phyloP scores from a whole-genome alignment of 2,888 invertebrate genomes.

The Adelognathus sp. region DNA sequence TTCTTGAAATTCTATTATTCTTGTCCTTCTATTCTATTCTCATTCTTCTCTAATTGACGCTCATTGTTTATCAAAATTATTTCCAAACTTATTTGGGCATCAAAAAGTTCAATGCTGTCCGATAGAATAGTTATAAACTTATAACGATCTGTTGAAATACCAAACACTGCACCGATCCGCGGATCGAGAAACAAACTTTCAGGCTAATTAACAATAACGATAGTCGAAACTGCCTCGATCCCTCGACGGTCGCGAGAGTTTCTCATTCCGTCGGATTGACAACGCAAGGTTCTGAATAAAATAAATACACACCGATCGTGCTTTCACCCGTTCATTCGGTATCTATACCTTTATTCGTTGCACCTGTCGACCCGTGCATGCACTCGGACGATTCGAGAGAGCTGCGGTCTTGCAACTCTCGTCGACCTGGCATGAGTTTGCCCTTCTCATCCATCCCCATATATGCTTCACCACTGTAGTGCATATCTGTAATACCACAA shows the following conservation, averaged over 20 bases:
- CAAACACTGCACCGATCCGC: no score
- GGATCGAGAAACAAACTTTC: no score
- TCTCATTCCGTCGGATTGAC: neutral
- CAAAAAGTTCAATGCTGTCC: no score
- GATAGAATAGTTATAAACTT: no score
- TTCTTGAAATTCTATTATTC: no score
- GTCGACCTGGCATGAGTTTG: neutral
- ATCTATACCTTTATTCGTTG: conserved; percentile 1
- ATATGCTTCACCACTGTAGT: neutral
- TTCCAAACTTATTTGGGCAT: no score
- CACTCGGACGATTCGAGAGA: neutral
- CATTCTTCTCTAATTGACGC: no score
- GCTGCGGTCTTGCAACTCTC: conserved; percentile 38
- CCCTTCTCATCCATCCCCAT: conserved; percentile 27
- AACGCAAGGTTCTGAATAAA: neutral
- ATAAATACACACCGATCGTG: neutral
- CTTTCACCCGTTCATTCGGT: neutral
- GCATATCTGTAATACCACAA: neutral
- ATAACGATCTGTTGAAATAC: no score
- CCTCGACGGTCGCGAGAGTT: no score
- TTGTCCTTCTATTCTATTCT: no score
- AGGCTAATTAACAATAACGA: neutral
- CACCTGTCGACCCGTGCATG: conserved; percentile 28
- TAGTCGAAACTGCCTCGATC: neutral
- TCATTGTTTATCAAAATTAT: no score